These are phyloP conservation scores for Gastracanthus pulcherrimus DNA, from an alignment of 2,888 invertebrate species.

Conservation along the genomic window DNA sequence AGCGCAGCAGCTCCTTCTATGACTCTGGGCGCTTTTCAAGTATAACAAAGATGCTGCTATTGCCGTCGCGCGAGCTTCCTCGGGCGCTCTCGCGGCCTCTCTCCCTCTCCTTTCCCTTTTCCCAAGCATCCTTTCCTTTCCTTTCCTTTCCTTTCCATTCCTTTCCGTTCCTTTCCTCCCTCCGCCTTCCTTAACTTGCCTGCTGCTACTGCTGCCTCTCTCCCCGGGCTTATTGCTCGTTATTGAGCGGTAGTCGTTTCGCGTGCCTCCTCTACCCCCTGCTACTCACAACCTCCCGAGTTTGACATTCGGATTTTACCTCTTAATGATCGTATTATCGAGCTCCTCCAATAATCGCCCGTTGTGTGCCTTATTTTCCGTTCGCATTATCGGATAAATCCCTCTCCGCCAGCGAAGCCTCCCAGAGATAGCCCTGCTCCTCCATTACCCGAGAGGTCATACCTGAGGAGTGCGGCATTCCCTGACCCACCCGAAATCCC, in stretches of 20 bases:
- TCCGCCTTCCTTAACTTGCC: neutral
- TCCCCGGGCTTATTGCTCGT: slow-evolving; percentile 53
- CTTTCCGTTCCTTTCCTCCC: neutral
- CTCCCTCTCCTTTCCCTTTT: slow-evolving; percentile 20
- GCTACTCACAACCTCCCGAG: slow-evolving; percentile 4
- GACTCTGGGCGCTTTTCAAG: slow-evolving; percentile 45
- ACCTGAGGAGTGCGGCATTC: neutral
- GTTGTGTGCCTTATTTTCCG: slow-evolving; percentile 43
- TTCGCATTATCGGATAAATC: slow-evolving; percentile 33
- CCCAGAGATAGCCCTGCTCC: neutral
- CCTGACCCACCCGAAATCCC: neutral
- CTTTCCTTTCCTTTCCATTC: too few species aligned
- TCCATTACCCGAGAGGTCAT: neutral
- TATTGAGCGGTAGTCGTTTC: slow-evolving; percentile 53
- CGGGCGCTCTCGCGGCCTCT: slow-evolving; percentile 4
- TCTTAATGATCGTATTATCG: slow-evolving; percentile 53
- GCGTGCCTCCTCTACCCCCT: neutral
- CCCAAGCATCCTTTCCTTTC: neutral
- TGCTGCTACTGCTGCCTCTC: neutral
- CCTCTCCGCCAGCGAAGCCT: neutral
- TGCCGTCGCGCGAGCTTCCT: slow-evolving; percentile 35
- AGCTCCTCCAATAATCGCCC: slow-evolving; percentile 42
- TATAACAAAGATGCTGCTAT: slow-evolving; percentile 54
- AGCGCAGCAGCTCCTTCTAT: neutral
- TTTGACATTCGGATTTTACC: slow-evolving; percentile 50